Conservation (phyloP, 1,140 invertebrate genomes). For the Drosophila littoralis region DNA sequence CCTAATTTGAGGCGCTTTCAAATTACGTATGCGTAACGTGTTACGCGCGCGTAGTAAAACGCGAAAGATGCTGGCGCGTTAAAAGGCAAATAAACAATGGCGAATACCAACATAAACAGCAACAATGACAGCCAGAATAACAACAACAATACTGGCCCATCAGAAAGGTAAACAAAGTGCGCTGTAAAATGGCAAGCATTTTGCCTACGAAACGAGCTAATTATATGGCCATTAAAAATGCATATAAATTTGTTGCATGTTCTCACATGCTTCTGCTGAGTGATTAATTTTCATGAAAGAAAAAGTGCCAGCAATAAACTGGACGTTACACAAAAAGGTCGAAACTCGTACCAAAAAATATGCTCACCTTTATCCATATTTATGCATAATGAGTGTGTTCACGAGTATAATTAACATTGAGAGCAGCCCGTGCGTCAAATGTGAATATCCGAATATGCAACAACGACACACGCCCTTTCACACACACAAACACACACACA, state of each 20-base stretch:
- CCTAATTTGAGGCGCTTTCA: slow-evolving; percentile 53
- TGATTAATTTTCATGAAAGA: slow-evolving; percentile 73
- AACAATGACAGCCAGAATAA: slow-evolving; percentile 26
- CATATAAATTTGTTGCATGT: slow-evolving; percentile 60
- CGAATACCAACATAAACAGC: slow-evolving; percentile 25
- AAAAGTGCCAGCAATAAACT: slow-evolving; percentile 26
- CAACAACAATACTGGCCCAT: slow-evolving; percentile 17
- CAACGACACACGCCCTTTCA: slow-evolving; percentile 52
- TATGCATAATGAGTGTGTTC: slow-evolving; percentile 59
- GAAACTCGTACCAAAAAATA: slow-evolving; percentile 18
- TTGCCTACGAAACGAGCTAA: slow-evolving; percentile 66
- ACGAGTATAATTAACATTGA: slow-evolving; percentile 78
- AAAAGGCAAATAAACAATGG: slow-evolving; percentile 65
- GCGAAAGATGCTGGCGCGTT: slow-evolving; percentile 48
- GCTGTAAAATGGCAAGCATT: slow-evolving; percentile 42
- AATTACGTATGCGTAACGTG: slow-evolving; percentile 73
- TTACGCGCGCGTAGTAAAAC: slow-evolving; percentile 59
- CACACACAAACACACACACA: slow-evolving; percentile 32
- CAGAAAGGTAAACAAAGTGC: slow-evolving; percentile 40
- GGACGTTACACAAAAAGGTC: slow-evolving; percentile 65
- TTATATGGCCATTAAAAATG: slow-evolving; percentile 68
- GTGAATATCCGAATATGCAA: slow-evolving; percentile 69
- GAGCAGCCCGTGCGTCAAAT: slow-evolving; percentile 60
- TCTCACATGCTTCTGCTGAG: slow-evolving; percentile 41
- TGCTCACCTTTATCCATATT: slow-evolving; percentile 66